Percentiles rank a stretch among this genome's conserved stretches.
Conservation (phyloP, 2,113 vertebrate genomes). For the Hydrolagus affinis region DNA sequence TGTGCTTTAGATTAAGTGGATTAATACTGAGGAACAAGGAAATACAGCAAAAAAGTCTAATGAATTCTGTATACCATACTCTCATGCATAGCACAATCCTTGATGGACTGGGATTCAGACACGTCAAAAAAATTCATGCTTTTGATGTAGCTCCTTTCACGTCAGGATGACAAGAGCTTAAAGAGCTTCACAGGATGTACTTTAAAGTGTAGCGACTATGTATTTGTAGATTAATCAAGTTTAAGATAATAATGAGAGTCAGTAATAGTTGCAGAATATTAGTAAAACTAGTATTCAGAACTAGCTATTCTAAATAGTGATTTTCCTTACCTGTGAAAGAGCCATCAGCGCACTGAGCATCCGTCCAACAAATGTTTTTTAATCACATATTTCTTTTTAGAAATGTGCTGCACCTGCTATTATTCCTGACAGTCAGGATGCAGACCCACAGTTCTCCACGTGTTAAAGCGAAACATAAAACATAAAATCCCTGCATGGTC, state of each 20-base stretch:
- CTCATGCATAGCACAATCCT: not conserved
- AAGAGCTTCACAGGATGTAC: too few species aligned
- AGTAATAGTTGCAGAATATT: too few species aligned
- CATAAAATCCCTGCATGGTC: not conserved
- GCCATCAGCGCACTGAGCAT: not conserved
- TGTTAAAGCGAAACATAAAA: slow-evolving; percentile 5
- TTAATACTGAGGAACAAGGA: not conserved
- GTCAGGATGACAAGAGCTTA: too few species aligned
- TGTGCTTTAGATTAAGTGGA: not conserved
- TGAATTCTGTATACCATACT: too few species aligned
- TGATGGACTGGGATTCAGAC: not conserved
- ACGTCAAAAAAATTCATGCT: too few species aligned
- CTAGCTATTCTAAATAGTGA: not conserved
- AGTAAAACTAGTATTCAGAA: too few species aligned
- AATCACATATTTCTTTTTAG: not conserved
- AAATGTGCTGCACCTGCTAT: not conserved
- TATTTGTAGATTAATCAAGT: too few species aligned
- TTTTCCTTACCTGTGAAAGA: not conserved
- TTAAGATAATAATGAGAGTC: too few species aligned
- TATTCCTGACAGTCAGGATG: not conserved
- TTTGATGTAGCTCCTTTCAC: too few species aligned
- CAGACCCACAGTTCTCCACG: not conserved
- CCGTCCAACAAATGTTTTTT: not conserved
- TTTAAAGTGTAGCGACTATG: too few species aligned
- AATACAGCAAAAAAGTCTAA: too few species aligned